Conservation (phyloP, 2,113 vertebrate species). For the Microcebus tavaratra region DNA sequence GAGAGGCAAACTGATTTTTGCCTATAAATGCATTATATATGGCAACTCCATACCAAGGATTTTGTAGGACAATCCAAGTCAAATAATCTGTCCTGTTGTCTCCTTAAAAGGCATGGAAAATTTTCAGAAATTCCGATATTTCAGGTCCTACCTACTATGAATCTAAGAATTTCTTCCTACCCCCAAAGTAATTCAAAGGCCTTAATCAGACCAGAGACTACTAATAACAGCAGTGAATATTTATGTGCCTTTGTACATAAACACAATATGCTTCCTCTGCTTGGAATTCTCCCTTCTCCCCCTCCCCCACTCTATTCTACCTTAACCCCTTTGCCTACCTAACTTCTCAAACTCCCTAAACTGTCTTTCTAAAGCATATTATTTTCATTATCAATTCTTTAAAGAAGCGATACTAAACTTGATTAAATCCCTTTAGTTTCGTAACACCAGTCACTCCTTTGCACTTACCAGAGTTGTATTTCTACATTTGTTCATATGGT, state of each 20-base stretch:
- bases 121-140: neutral
- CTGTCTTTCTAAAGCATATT: neutral
- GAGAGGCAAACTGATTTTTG: neutral
- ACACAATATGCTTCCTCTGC: neutral
- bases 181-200: conserved; percentile 1
- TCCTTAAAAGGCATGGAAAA: neutral
- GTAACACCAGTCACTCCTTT: neutral
- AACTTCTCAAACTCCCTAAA: neutral
- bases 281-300: neutral
- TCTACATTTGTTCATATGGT: neutral
- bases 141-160: neutral
- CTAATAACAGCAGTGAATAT: neutral
- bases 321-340: neutral
- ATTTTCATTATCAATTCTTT: neutral
- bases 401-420: neutral
- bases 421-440: neutral
- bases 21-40: neutral
- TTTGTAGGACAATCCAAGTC: neutral
- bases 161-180: conserved; percentile 4
- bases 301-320: neutral
- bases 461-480: neutral
- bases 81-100: neutral
- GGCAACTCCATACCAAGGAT: neutral
- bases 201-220: neutral
- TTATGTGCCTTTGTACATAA: neutral